Evolutionary conservation across 2,888 invertebrate genomes (phyloP).

Genomic region (Phaedon cochleariae): DNA sequence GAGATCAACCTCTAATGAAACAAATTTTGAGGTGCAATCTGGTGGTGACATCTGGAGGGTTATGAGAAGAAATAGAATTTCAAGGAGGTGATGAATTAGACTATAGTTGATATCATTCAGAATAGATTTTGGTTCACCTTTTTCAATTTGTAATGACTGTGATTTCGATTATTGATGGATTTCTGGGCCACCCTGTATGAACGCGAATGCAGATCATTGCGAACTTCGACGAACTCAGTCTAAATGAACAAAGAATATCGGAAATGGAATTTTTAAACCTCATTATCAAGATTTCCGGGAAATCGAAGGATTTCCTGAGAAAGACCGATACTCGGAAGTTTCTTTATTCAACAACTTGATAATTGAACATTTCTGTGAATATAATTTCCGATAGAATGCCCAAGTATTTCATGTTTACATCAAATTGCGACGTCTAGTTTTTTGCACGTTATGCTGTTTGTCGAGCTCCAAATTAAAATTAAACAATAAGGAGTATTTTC

Average conservation of each 20-base stretch:
- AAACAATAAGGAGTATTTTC: neutral
- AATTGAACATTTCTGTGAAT: neutral
- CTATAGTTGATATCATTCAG: no score
- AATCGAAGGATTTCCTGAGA: neutral
- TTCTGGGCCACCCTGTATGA: no score
- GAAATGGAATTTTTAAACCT: neutral
- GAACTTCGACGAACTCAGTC: neutral
- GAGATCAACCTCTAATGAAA: no score
- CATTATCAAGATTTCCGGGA: neutral
- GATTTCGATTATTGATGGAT: no score
- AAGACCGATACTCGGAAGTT: neutral
- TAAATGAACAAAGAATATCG: neutral
- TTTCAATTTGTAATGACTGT: no score
- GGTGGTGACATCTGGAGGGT: no score
- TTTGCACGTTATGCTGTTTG: neutral
- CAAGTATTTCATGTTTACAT: neutral
- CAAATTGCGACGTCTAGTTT: neutral
- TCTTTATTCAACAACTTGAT: neutral
- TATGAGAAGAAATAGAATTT: no score
- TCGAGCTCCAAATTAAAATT: neutral
- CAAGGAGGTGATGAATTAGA: no score
- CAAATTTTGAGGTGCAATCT: no score
- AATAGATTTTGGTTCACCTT: no score
- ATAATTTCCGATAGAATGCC: neutral
- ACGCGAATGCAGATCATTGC: no score